Evolutionary conservation across 2,113 vertebrate genomes (phyloP), one percentile per base, ranked within the genome.

Genomic region (Channa argus): DNA sequence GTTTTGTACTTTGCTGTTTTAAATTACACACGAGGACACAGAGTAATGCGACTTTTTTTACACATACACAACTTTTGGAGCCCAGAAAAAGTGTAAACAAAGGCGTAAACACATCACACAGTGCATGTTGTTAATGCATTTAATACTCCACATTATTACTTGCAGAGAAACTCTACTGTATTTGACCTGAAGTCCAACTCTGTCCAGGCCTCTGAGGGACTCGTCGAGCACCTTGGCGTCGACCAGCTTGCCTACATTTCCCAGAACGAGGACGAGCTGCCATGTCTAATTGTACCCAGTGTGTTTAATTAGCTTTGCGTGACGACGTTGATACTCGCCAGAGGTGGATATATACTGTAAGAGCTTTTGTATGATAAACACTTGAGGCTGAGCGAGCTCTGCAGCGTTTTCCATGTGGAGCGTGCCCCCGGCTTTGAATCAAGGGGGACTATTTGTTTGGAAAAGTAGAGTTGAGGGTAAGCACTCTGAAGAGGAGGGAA

Each of bases 401-500:
- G 50, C 58, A 49, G 53, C 13, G 11, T 41, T 51, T 47, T 71
- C 58, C 67, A 6, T 61, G 50, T 54, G n/a, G 50, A 75, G 74
- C 62, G 7, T 12, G 73, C 63, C 65, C 63, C 65, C 36, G 50
- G 69, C 64, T 71, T 79, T 75, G 80, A 84, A 79, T 84, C 73
- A 65, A 65, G 63, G 36, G 13, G 3, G 78, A 63, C 61, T 88
- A 82, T 92, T 92, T 92, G 86, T 93, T 93, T 92, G 77, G 86
- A 91, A 81, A 89, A 66, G 77, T 83, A 3, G 77, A 86, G 81
- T 77, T 54, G 78, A 89, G 80, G 74, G 62, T 86, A 89, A 89
- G 86, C 87, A 89, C 71, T 82, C 78, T 88, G 88, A 91, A 90
- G 88, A 90, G 87, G 74, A 51, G 83, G 86, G 83, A 85, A 83